Conservation (phyloP, 2,888 invertebrate species). For the Volucella inflata region DNA sequence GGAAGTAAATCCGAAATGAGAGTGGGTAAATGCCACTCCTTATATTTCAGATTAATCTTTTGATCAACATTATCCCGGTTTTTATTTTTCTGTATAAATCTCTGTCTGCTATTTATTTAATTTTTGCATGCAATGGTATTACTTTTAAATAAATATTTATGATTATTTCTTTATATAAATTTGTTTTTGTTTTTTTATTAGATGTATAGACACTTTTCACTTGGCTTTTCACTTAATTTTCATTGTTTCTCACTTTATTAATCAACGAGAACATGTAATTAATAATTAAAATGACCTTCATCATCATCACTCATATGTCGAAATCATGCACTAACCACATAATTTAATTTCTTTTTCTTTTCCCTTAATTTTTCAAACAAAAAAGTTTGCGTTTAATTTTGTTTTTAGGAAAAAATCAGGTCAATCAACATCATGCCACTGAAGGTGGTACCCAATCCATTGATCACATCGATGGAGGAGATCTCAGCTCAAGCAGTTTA, state of each 20-base stretch:
- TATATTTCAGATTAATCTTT: too few relatives aligned
- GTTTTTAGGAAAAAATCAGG: conserved; percentile 77
- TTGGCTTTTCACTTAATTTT: not conserved
- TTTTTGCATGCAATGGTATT: not conserved
- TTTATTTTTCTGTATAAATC: too few relatives aligned
- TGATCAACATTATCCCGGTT: too few relatives aligned
- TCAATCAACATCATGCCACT: conserved; percentile 70
- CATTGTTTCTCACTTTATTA: conserved; percentile 28
- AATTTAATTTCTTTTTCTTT: conserved; percentile 58
- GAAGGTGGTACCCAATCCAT: conserved; percentile 86
- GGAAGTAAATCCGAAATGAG: too few relatives aligned
- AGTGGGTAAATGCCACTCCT: too few relatives aligned
- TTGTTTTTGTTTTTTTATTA: too few relatives aligned
- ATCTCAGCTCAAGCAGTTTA: conserved; percentile 92
- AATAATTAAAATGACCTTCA: conserved; percentile 45
- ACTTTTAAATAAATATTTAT: not conserved
- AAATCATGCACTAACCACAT: conserved; percentile 66
- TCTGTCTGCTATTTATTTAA: too few relatives aligned
- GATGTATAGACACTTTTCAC: too few relatives aligned
- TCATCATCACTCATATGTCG: conserved; percentile 73
- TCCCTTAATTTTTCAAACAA: conserved; percentile 62
- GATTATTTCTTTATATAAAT: not conserved
- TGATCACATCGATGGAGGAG: conserved; percentile 84
- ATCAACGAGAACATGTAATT: not conserved
- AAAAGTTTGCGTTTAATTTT: conserved; percentile 77